These are phyloP conservation scores for Craseonycteris thonglongyai DNA, from an alignment of 2,113 vertebrate species.

Conservation along the genomic window DNA sequence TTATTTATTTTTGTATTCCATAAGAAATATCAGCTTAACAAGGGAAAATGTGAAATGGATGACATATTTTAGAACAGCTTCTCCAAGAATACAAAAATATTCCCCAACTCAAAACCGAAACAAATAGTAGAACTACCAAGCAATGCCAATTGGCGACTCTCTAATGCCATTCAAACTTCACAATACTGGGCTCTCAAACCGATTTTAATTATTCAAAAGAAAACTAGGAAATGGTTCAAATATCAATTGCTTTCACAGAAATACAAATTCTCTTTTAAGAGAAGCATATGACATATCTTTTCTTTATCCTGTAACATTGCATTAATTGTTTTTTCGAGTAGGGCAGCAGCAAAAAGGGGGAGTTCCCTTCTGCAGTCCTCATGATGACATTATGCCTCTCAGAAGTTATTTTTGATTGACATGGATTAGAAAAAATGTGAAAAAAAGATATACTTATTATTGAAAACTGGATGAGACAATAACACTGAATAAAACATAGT, in stretches of 20 bases:
- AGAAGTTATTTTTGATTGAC: conserved; percentile 14
- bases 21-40: conserved; percentile 70
- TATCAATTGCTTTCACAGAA: conserved; percentile 72
- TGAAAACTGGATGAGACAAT: background rate
- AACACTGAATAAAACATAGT: background rate
- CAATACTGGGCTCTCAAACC: conserved; percentile 71
- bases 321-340: background rate
- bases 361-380: background rate
- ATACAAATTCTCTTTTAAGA: conserved; percentile 61
- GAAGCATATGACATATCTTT: conserved; percentile 53
- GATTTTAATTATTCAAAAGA: conserved; percentile 77
- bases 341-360: background rate
- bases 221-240: conserved; percentile 74
- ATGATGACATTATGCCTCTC: background rate
- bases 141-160: conserved; percentile 73
- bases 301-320: background rate
- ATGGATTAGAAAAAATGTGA: background rate
- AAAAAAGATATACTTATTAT: background rate
- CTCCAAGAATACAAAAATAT: conserved; percentile 76
- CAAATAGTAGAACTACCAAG: conserved; percentile 67
- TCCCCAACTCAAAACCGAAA: conserved; percentile 72
- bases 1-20: conserved; percentile 74
- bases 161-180: conserved; percentile 73
- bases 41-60: conserved; percentile 72
- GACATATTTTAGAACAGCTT: conserved; percentile 78